Base-by-base conservation (phyloP, 2,113 vertebrate species). In the Melanostigma gelatinosum region DNA sequence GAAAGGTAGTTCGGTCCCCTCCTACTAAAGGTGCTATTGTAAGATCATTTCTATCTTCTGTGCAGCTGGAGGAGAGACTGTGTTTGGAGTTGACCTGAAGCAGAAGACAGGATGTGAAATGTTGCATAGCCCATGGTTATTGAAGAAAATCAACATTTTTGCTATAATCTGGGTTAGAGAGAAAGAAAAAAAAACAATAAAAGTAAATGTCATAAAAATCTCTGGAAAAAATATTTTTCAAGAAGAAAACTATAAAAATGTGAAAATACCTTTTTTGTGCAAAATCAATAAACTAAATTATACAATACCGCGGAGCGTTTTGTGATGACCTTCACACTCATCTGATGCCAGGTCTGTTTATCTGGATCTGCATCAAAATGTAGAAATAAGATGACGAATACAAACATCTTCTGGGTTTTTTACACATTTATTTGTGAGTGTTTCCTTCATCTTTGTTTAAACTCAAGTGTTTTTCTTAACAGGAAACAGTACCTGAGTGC, bases 1-100 rank as follows among this genome's bases (percentile, higher is more conserved):
- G 73, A 77, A 63, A 72, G 58, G 57, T 91, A 82, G 79, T 76
- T 87, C 46, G 82, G 84, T 86, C 87, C 85, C 84, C 84, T 75
- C 86, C 83, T 55, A 87, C 79, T 66, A 87, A 95, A 92, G 94
- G 94, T 95, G 95, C 94, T 95, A 94, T 88, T 78, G 60, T 91
- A 52, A 90, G 82, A 88, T 90, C 46, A 80, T 89, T 91, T 91
- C 66, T 84, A 78, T 92, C 89, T 94, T 94, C 87, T 91, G 91
- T 93, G 94, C 92, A 93, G 93, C 94, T 94, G 91, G 88, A 84
- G 80, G 66, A 89, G 81, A 74, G 83, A 90, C 83, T 80, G 80
- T 80, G 80, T 92, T 66, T 65, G 58, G 86, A 88, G 75, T 83
- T 74, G 79, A 87, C 44, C 74, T 86, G 46, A 78, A 84, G 86